Conservation (phyloP, 1,140 invertebrate genomes). For the Aporrectodea caliginosa region DNA sequence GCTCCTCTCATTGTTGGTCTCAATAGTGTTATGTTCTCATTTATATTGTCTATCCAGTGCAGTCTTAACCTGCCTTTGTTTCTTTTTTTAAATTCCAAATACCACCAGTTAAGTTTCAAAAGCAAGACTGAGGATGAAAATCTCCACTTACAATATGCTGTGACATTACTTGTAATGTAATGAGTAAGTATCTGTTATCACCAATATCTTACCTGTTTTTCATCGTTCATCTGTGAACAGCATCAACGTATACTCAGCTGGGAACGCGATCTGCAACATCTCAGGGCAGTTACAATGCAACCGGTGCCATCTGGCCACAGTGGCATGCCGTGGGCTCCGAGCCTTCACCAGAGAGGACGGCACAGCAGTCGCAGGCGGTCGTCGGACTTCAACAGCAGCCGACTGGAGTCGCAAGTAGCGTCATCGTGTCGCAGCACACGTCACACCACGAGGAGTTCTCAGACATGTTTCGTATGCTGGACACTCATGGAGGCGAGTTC, state of each 20-base stretch:
- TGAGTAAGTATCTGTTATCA: no score
- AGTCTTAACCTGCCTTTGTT: no score
- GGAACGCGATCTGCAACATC: constrained; percentile 60
- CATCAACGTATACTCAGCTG: constrained; percentile 80
- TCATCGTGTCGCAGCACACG: constrained; percentile 35
- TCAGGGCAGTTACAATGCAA: constrained; percentile 16
- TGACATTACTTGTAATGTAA: no score
- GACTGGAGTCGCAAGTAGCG: constrained; percentile 38
- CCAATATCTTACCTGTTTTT: no score
- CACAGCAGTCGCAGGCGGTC: constrained; percentile 51
- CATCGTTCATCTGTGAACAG: no score
- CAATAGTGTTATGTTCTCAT: no score
- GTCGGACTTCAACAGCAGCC: constrained; percentile 56
- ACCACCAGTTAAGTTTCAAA: no score
- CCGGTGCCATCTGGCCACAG: constrained; percentile 21
- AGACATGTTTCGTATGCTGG: constrained; percentile 90
- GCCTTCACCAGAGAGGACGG: constrained; percentile 61
- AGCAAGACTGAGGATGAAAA: no score
- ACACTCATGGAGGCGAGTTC: constrained; percentile 55
- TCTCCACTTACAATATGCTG: no score
- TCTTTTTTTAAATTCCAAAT: no score
- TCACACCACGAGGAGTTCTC: constrained; percentile 60
- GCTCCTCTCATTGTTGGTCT: no score
- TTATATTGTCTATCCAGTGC: no score
- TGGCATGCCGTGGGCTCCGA: constrained; percentile 48